These are phyloP conservation scores for Xiphophorus hellerii DNA, from an alignment of 2,113 vertebrate species.

Conservation along the genomic window DNA sequence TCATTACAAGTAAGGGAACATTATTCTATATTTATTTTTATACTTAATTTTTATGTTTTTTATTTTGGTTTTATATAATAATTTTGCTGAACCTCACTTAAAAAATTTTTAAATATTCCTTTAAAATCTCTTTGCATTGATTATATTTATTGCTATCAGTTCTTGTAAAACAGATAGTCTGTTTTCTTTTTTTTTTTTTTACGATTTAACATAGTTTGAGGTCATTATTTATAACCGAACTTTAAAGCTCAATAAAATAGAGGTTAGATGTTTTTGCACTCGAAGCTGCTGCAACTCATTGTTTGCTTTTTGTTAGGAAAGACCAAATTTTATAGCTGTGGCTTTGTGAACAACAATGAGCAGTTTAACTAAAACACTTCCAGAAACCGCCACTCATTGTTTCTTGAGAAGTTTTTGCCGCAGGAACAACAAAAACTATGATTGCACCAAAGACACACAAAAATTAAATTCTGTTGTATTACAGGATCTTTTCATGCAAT, in stretches of 20 bases:
- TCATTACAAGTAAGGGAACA: neutral
- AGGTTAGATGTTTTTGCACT: constrained; percentile 52
- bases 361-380: neutral
- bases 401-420: constrained; percentile 3
- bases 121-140: neutral
- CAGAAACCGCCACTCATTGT: constrained; percentile 6
- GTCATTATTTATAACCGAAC: constrained; percentile 11
- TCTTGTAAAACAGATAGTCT: constrained; percentile 23
- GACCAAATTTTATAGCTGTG: neutral
- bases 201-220: constrained; percentile 59
- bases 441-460: constrained; percentile 65
- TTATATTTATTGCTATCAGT: constrained; percentile 53
- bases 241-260: constrained; percentile 16
- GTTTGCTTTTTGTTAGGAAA: constrained; percentile 2
- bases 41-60: neutral
- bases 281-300: constrained; percentile 7
- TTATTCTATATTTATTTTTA: neutral
- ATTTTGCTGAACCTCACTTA: neutral
- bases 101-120: neutral
- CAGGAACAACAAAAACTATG: neutral
- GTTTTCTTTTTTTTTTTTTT: constrained; percentile 47
- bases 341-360: constrained; percentile 15
- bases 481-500: constrained; percentile 14
- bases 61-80: neutral
- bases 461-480: constrained; percentile 7